phyloP scores from a whole-genome alignment of 53 echinoderm and acorn worm genomes.

The Luidia sarsii region DNA sequence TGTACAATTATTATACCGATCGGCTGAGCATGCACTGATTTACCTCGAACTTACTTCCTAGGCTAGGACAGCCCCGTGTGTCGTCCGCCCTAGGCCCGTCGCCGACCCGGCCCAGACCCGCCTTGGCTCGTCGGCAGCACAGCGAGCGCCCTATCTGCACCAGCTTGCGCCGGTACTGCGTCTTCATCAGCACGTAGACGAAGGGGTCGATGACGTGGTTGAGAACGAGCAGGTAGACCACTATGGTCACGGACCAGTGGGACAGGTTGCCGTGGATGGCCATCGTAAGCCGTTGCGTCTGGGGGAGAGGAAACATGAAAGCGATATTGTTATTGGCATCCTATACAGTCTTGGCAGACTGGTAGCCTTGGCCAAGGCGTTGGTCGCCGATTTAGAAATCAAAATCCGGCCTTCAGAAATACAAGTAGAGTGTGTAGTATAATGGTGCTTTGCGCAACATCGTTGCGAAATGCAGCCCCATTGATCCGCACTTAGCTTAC shows the following conservation, averaged over 20 bases:
- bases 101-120: background rate
- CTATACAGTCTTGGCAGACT: too few species aligned
- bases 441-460: too few species aligned
- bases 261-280: conserved; percentile 31
- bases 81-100: too few species aligned
- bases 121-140: conserved; percentile 7
- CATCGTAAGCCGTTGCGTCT: conserved; percentile 59
- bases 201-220: conserved; percentile 79
- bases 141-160: conserved; percentile 6
- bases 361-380: too few species aligned
- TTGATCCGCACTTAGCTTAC: too few species aligned
- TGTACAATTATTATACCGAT: too few species aligned
- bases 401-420: too few species aligned
- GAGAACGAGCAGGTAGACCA: conserved; percentile 66
- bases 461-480: too few species aligned
- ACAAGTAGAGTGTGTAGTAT: too few species aligned
- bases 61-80: too few species aligned
- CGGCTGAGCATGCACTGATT: background rate
- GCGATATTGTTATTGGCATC: too few species aligned
- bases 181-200: conserved; percentile 81
- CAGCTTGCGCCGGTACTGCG: conserved; percentile 50
- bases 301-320: background rate
- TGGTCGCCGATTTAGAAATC: too few species aligned
- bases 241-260: conserved; percentile 6
- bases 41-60: conserved; percentile 48